Percentiles rank a stretch among this genome's conserved stretches.
phyloP scores from a whole-genome alignment of 2,888 invertebrate species.

The Tipula lateralis region DNA sequence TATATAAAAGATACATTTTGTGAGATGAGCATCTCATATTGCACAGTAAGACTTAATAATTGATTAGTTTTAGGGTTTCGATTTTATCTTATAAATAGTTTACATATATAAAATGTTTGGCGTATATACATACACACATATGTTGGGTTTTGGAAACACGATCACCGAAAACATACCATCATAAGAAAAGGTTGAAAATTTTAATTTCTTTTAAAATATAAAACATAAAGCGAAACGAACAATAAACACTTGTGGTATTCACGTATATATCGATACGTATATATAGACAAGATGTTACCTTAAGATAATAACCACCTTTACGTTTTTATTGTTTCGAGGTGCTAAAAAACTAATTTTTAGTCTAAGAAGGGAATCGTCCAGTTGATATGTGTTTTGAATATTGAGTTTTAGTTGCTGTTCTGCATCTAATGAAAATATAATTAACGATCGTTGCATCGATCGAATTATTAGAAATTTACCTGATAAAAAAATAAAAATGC shows the following conservation, averaged over 20 bases:
- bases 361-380: neutral
- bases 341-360: neutral
- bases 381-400: neutral
- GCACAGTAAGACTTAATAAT: neutral
- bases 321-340: neutral
- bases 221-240: neutral
- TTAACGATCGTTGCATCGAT: neutral
- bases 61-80: neutral
- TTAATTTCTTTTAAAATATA: neutral
- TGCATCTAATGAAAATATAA: neutral
- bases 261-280: neutral
- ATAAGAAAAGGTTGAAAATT: neutral
- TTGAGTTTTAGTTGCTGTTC: neutral
- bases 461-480: neutral
- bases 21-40: neutral
- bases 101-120: neutral
- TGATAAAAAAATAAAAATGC: neutral
- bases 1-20: neutral
- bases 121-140: too few species aligned
- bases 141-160: neutral
- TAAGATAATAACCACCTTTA: neutral
- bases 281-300: conserved; percentile 1
- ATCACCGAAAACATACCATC: neutral
- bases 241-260: neutral
- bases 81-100: neutral